Evolutionary conservation across 2,113 vertebrate genomes (phyloP), one percentile per base, ranked within the genome.

Genomic region (Misgurnus mizolepis): DNA sequence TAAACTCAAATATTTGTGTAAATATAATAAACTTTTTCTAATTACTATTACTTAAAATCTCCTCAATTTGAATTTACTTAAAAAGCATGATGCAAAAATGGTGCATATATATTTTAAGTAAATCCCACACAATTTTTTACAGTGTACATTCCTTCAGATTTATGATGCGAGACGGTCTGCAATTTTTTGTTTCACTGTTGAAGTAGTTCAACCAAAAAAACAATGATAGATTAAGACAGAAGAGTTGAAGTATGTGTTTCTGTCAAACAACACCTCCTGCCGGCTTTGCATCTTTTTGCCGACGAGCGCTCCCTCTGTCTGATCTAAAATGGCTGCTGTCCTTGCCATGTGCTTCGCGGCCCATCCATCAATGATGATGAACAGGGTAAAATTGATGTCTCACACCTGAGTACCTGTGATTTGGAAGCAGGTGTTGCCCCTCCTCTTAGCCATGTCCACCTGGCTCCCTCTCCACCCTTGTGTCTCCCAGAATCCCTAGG

Each of bases 371-470:
- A 27, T 9, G 67, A 47, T 9, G 67, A 47, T 39, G 68, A 55
- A 71, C 41, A 60, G 18, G 61, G 72, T 6, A 76, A 45, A 65
- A 79, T 79, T 81, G 76, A 80, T 81, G 79, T 83, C 79, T 79
- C 82, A 69, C 84, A 82, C 79, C 82, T 64, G 79, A 78, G 67
- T 83, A 78, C 70, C 71, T 81, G 45, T 83, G 79, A 82, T 74
- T 66, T 81, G 71, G 77, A 74, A 81, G 80, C 68, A 72, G 55
- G 67, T 67, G 45, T 67, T 14, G 8, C 53, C 17, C 18, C 65
- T 65, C 67, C 67, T 47, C 58, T 56, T 12, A 22, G 41, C 47
- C 60, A 43, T 60, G 39, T 66, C 50, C 17, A 58, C n/a, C 55
- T 58, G 17, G 17, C 10, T 17, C n/a, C 53, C 56, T 34, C 45